Conservation (phyloP, 2,113 vertebrate species). For the Charina bottae region DNA sequence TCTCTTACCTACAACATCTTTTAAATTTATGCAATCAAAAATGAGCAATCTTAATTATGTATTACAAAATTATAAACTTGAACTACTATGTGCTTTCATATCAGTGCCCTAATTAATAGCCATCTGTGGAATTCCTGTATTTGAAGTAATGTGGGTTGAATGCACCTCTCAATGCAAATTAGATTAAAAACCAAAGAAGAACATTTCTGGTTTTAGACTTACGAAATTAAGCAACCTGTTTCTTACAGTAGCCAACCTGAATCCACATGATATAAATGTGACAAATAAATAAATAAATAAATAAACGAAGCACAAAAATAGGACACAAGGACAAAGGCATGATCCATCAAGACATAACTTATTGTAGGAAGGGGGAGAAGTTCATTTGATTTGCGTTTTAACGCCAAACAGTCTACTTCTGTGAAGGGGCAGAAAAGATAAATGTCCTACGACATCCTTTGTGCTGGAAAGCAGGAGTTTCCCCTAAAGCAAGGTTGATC, state of each 20-base stretch:
- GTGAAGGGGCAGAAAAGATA: not conserved
- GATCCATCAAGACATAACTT: not conserved
- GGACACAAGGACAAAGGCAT: not conserved
- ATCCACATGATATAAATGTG: too few species aligned
- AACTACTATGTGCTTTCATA: not conserved
- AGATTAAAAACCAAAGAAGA: not conserved
- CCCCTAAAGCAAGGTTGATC: not conserved
- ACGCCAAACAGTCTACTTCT: not conserved
- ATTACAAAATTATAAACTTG: not conserved
- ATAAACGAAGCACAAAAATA: not conserved
- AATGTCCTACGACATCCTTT: not conserved
- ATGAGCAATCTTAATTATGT: not conserved
- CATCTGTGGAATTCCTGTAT: not conserved
- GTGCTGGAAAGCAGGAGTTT: not conserved
- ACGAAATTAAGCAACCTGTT: not conserved
- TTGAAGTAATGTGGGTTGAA: not conserved
- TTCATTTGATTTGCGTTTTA: not conserved
- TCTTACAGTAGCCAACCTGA: not conserved
- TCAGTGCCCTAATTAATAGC: not conserved
- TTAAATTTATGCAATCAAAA: not conserved
- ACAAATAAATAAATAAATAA: too few species aligned
- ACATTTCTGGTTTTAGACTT: not conserved
- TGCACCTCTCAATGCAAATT: not conserved
- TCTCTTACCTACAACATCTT: not conserved
- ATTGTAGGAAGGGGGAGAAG: not conserved